Evolutionary conservation across 2,888 invertebrate species (phyloP), one percentile per base, ranked within the genome.

Genomic region (Pinctada fucata): DNA sequence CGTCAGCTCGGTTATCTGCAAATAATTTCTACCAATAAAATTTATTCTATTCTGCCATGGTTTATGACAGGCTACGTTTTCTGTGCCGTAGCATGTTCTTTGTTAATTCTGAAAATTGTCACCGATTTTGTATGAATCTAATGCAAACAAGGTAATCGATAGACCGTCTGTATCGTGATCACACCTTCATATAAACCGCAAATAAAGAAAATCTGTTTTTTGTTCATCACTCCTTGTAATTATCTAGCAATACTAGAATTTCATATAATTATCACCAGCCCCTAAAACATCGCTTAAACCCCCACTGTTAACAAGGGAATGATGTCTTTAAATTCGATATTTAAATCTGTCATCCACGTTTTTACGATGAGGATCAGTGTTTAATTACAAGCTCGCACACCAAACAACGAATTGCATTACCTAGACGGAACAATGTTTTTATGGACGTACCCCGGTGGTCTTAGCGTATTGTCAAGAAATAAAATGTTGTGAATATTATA

Each of bases 401-500:
- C 49, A 45, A 51, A 63, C 74, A 66, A 47, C 45, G 74, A 74
- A 74, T 74, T 66, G 63, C 65, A 74, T 66, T 74, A 65, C 74
- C 52, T 3, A 13, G 31, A 51, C 51, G 74, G 51, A 74, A 74
- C 74, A 74, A 74, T 50, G 63, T 6, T 49, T 66, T 50, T 6
- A 74, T 31, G 51, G 74, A 8, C 66, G 10, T 66, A 51, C 51
- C 66, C 48, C 65, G 74, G 74, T 74, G 74, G 74, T 74, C 74
- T 51, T 13, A 6, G n/a, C 50, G 31, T 31, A 74, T 65, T 65
- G 65, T 65, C 31, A 74, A 66, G 63, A 74, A 74, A 48, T 66
- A 66, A 74, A 74, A 49, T 74, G 65, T 74, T 63, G 65, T 77
- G 71, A 77, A 72, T 77, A 72, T 77, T 72, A 52, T 66, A 65